Conservation (phyloP, 2,797 vertebrate genomes). For the Anas capensis region DNA sequence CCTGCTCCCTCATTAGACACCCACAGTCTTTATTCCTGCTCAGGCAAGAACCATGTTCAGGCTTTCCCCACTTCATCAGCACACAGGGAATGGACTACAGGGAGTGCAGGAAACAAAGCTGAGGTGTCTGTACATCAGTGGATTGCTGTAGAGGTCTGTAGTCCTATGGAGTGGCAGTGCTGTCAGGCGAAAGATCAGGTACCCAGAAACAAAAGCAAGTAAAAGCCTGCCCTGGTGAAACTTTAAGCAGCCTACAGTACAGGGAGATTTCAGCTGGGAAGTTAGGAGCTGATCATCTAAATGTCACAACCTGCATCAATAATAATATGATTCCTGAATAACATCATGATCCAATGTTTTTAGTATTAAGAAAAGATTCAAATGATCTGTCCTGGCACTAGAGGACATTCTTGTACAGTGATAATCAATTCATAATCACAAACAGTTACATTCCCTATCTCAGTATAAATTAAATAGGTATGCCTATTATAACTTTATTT, state of each 20-base stretch:
- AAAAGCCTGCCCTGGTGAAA: background rate
- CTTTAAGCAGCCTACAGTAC: background rate
- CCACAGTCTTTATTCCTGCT: background rate
- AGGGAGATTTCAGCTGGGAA: background rate
- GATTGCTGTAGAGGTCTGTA: background rate
- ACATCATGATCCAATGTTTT: background rate
- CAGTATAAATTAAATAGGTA: background rate
- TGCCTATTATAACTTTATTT: background rate
- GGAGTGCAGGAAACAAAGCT: background rate
- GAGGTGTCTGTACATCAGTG: background rate
- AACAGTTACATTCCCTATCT: background rate
- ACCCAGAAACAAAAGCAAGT: background rate
- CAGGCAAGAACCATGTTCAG: background rate
- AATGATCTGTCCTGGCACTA: background rate
- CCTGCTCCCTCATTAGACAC: background rate
- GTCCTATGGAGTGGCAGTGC: background rate
- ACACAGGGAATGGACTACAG: background rate
- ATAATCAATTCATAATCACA: background rate
- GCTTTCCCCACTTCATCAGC: background rate
- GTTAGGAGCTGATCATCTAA: background rate
- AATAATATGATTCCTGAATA: background rate
- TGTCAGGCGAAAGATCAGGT: background rate
- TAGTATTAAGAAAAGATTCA: background rate
- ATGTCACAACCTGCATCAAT: background rate
- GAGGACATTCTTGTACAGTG: background rate